Percentiles rank a stretch among this genome's conserved stretches.
Evolutionary conservation across 2,888 invertebrate genomes (phyloP).

Genomic region (Volucella inanis): DNA sequence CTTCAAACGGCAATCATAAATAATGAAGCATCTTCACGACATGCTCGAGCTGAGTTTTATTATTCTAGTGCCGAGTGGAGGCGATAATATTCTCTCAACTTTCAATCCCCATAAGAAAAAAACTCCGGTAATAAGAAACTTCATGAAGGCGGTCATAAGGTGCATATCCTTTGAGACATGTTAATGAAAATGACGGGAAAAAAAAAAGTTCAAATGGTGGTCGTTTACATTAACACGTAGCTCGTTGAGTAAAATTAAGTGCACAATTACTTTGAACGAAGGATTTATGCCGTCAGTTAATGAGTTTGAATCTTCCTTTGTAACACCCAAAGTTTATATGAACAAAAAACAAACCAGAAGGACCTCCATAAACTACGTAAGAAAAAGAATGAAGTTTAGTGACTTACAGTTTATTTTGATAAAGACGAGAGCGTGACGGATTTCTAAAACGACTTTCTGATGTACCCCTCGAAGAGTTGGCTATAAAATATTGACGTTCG

Average conservation of each 20-base stretch:
- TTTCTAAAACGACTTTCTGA: conserved; percentile 26
- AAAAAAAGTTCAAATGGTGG: conserved; percentile 8
- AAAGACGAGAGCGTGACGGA: conserved; percentile 17
- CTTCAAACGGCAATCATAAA: too few species aligned
- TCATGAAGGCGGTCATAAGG: conserved; percentile 1
- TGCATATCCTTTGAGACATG: conserved; percentile 20
- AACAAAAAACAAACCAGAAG: background rate
- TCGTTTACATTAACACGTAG: conserved; percentile 33
- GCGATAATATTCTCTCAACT: too few species aligned
- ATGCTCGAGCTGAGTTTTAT: too few species aligned
- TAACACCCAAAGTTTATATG: background rate
- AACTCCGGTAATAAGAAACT: background rate
- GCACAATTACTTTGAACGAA: conserved; percentile 40
- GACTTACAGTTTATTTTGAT: conserved; percentile 22
- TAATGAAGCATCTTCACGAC: too few species aligned
- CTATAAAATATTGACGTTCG: background rate
- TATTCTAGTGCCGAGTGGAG: too few species aligned
- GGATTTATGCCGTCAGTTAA: conserved; percentile 50
- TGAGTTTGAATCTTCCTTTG: conserved; percentile 33
- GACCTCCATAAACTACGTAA: background rate
- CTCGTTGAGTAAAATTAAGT: conserved; percentile 45
- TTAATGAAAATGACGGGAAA: too few species aligned
- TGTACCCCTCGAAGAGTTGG: conserved; percentile 3
- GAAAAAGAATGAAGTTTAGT: conserved; percentile 20
- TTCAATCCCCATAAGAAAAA: background rate